These are phyloP conservation scores for Blastobasis adustella DNA, from an alignment of 2,888 invertebrate genomes.

Conservation along the genomic window DNA sequence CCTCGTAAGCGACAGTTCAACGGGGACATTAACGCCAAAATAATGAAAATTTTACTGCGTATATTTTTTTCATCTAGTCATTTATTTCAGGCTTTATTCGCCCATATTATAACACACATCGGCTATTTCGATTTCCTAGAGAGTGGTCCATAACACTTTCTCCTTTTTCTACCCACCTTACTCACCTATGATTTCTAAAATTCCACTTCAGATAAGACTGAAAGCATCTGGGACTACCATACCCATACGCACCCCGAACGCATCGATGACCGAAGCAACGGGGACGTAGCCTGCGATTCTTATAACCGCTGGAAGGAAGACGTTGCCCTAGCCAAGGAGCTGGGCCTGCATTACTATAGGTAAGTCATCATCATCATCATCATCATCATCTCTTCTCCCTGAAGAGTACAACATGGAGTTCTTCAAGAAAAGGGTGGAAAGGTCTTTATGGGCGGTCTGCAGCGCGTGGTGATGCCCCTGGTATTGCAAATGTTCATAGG, in stretches of 20 bases:
- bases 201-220: conserved; percentile 71
- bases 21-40: no score
- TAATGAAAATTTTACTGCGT: no score
- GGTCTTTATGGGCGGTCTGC: background rate
- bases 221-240: conserved; percentile 68
- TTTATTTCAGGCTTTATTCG: no score
- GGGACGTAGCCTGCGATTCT: conserved; percentile 74
- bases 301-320: conserved; percentile 77
- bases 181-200: no score
- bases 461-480: background rate
- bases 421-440: no score
- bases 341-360: conserved; percentile 69
- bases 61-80: no score
- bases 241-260: conserved; percentile 21
- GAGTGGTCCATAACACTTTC: no score
- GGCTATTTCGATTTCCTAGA: no score
- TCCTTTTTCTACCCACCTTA: no score
- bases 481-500: background rate
- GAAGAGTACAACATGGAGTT: no score
- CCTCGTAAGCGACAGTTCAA: no score
- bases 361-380: conserved; percentile 41
- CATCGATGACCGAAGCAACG: conserved; percentile 45
- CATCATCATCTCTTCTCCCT: background rate
- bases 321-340: conserved; percentile 63
- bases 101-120: no score